A percentile compares a stretch with the other conserved stretches of the same genome.
These are phyloP conservation scores for Aphidoletes aphidimyza DNA, from an alignment of 2,888 invertebrate species.

Conservation along the genomic window DNA sequence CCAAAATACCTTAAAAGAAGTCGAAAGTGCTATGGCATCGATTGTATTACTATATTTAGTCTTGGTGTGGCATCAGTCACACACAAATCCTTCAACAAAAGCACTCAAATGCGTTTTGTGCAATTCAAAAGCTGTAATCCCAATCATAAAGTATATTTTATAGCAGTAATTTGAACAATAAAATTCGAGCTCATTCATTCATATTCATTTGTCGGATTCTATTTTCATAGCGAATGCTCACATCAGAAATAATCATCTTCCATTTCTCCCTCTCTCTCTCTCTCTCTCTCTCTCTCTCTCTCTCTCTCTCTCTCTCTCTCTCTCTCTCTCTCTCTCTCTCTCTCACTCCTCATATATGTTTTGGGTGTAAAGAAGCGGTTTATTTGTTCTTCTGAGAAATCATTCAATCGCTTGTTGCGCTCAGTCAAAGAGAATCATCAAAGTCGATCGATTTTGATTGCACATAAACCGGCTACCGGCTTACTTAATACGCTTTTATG, in stretches of 20 bases:
- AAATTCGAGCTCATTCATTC: too few relatives aligned
- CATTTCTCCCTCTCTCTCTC: too few relatives aligned
- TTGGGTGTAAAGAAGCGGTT: neutral
- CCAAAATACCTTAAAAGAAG: neutral
- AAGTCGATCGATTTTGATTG: neutral
- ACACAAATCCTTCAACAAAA: neutral
- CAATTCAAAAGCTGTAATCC: neutral
- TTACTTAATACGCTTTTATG: constrained; percentile 2
- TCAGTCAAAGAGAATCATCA: neutral
- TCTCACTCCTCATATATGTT: too few relatives aligned
- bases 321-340: too few relatives aligned
- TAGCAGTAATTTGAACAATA: neutral
- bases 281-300: too few relatives aligned
- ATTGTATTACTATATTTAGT: neutral
- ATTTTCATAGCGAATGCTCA: neutral
- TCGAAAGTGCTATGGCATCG: neutral
- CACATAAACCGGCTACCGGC: constrained; percentile 15
- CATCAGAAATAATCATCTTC: neutral
- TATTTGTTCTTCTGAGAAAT: neutral
- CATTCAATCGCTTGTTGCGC: neutral
- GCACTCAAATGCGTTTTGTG: neutral
- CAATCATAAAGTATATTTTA: constrained; percentile 26
- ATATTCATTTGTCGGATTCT: neutral
- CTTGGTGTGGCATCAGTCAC: neutral
- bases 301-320: too few relatives aligned